Conservation (phyloP, 2,113 vertebrate genomes). For the Mustela nigripes region DNA sequence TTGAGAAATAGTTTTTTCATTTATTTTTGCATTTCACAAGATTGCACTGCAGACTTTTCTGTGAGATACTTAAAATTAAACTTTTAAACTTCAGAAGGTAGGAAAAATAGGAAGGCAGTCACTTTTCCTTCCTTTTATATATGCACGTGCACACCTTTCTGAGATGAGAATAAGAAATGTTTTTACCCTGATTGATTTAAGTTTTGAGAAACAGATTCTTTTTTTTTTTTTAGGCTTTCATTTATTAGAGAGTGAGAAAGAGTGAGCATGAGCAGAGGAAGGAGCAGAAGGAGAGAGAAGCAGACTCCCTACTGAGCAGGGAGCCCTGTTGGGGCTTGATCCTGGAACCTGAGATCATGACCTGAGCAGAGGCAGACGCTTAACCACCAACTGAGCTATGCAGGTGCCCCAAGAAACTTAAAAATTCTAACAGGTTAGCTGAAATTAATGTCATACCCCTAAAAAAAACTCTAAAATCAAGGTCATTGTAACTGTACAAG, state of each 20-base stretch:
- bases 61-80: conserved; percentile 43
- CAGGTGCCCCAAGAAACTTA: background rate
- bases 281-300: background rate
- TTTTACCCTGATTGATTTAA: conserved; percentile 47
- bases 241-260: background rate
- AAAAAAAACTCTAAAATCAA: conserved; percentile 61
- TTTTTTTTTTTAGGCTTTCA: background rate
- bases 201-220: conserved; percentile 39
- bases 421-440: conserved; percentile 47
- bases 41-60: conserved; percentile 50
- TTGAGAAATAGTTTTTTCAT: conserved; percentile 32
- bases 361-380: background rate
- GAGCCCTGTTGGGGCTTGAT: background rate
- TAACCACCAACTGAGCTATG: background rate
- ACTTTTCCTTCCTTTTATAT: conserved; percentile 59
- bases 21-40: conserved; percentile 43
- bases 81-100: conserved; percentile 55
- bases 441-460: conserved; percentile 19
- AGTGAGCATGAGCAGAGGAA: background rate
- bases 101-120: conserved; percentile 50
- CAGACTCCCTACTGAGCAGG: background rate
- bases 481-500: background rate
- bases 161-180: conserved; percentile 64
- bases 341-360: background rate
- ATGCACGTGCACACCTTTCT: conserved; percentile 34